Base-by-base conservation (phyloP, 2,797 vertebrate genomes). In the Sebastes minor region DNA sequence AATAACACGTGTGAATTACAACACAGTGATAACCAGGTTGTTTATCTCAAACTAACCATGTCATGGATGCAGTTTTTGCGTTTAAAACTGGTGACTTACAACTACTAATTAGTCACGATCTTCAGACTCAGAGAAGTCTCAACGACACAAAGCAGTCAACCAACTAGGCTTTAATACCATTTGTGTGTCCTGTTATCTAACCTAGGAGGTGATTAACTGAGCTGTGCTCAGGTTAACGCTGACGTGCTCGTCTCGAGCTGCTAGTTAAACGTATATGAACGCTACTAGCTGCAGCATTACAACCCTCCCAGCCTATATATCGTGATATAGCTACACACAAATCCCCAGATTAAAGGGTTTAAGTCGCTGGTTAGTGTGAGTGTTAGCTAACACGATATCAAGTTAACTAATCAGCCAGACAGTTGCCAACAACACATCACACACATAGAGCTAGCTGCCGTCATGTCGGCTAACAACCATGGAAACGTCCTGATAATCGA, bases 311-410 rank as follows among this genome's bases (percentile, higher is more conserved):
- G 66, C 66, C 81, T 38, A 53, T 55, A 66, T 79, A 71, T 59
- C 16, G 53, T 80, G 77, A 84, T 78, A 84, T 33, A 18, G 42
- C 42, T 46, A 46, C 14, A 81, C 16, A 65, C 46, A 89, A 93
- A 92, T 88, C 93, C 93, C 89, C 84, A 83, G 89, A 91, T 94
- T 93, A 93, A 18, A 7, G 63, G 78, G 35, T 75, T 90, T 86
- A 90, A 86, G 78, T 59, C 42, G 76, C 77, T 75, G 68, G 85
- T 81, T 85, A 81, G 79, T 76, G 77, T 25, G 60, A 32, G 75
- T 25, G 80, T 74, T 65, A 71, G 78, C 80, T 82, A 79, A 89
- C 76, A 84, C 22, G 65, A 78, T 78, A 87, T 83, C 79, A 87
- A 78, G 56, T 90, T 89, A 90, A 89, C 88, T 67, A 81, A 84